Conservation (phyloP, 2,888 invertebrate species). For the Oconnorella tubifera region DNA sequence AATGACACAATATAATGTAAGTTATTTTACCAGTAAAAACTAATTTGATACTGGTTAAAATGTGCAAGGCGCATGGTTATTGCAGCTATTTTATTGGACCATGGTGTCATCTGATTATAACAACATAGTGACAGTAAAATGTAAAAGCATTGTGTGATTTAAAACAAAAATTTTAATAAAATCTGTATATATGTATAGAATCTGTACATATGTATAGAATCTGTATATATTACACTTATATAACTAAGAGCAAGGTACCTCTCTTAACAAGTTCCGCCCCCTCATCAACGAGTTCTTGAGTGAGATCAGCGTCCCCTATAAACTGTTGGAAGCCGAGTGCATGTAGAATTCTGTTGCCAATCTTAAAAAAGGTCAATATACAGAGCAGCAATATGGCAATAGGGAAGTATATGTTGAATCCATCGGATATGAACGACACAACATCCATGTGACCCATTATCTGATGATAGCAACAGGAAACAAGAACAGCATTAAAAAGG, state of each 20-base stretch:
- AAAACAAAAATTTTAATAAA: background rate
- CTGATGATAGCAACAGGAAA: slow-evolving; percentile 45
- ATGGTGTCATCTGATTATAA: too few relatives aligned
- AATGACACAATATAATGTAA: too few relatives aligned
- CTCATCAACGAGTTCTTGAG: slow-evolving; percentile 87
- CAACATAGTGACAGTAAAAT: too few relatives aligned
- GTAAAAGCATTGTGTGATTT: too few relatives aligned
- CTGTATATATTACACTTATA: too few relatives aligned
- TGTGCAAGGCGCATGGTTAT: too few relatives aligned
- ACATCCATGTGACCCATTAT: slow-evolving; percentile 99
- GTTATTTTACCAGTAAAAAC: too few relatives aligned
- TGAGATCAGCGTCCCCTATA: slow-evolving; percentile 87
- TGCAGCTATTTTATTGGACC: too few relatives aligned
- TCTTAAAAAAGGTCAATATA: slow-evolving; percentile 85
- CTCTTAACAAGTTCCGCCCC: slow-evolving; percentile 85
- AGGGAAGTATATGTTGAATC: slow-evolving; percentile 98
- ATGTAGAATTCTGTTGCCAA: slow-evolving; percentile 79
- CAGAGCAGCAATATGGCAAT: slow-evolving; percentile 92
- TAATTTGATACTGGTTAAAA: too few relatives aligned
- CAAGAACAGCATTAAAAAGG: background rate
- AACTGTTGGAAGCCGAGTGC: slow-evolving; percentile 86
- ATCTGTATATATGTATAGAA: too few relatives aligned
- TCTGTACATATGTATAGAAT: too few relatives aligned
- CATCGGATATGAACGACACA: slow-evolving; percentile 89
- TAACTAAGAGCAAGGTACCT: slow-evolving; percentile 61